Conservation (phyloP, 2,888 invertebrate genomes). For the Hydraecia micacea region DNA sequence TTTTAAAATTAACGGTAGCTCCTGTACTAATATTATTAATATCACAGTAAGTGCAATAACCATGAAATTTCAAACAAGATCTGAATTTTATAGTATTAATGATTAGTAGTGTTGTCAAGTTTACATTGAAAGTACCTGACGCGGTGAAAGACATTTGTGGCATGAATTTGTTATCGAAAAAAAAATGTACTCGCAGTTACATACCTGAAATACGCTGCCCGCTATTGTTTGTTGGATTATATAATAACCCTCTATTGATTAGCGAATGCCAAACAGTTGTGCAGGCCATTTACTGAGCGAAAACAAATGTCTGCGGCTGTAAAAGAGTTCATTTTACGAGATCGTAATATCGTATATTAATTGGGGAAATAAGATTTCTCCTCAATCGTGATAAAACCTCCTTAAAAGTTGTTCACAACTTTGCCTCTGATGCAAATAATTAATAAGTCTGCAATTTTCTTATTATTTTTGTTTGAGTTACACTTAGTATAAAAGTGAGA, state of each 20-base stretch:
- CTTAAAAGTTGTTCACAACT: slow-evolving; percentile 31
- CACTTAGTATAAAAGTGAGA: slow-evolving; percentile 54
- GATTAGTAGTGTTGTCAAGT: slow-evolving; percentile 26
- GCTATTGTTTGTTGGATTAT: slow-evolving; percentile 46
- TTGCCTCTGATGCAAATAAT: slow-evolving; percentile 43
- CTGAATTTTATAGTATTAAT: slow-evolving; percentile 55
- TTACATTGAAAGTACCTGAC: slow-evolving; percentile 30
- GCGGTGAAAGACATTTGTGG: slow-evolving; percentile 20
- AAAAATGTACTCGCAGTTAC: slow-evolving; percentile 1
- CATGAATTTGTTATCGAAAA: slow-evolving; percentile 13
- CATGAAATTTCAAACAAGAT: slow-evolving; percentile 50
- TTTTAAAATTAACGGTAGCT: slow-evolving; percentile 11
- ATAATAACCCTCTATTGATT: slow-evolving; percentile 32
- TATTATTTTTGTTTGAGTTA: slow-evolving; percentile 44
- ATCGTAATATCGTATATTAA: slow-evolving; percentile 32
- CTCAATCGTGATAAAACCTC: slow-evolving; percentile 49
- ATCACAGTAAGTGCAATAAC: slow-evolving; percentile 47
- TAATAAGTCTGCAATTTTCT: slow-evolving; percentile 34
- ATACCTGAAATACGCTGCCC: slow-evolving; percentile 1
- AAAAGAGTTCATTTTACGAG: slow-evolving; percentile 43
- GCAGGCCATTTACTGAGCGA: slow-evolving; percentile 15
- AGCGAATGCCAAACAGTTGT: slow-evolving; percentile 19
- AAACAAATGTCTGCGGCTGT: slow-evolving; percentile 21
- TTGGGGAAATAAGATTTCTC: slow-evolving; percentile 59
- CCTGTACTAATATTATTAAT: slow-evolving; percentile 14